A percentile compares a stretch with the other conserved stretches of the same genome.
Evolutionary conservation across 2,797 vertebrate genomes (phyloP).

Genomic region (Nannoperca australis): DNA sequence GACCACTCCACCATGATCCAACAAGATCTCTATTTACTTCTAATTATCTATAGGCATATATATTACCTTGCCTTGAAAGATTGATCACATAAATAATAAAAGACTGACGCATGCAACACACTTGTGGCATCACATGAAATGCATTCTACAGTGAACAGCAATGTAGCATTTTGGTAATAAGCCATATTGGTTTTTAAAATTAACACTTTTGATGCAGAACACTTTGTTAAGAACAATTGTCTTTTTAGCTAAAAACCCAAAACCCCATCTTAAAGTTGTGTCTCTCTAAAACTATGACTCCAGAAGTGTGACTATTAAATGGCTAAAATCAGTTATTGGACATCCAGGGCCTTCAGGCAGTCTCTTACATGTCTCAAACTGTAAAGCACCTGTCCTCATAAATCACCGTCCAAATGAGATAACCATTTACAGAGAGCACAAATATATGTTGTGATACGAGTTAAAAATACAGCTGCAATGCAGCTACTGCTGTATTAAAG

Average conservation of each 20-base stretch:
- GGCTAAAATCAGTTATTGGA: conserved; percentile 11
- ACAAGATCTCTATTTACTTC: neutral
- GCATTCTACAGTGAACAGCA: neutral
- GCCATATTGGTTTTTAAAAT: neutral
- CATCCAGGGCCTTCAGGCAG: conserved; percentile 3
- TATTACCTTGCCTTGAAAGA: neutral
- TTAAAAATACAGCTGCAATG: neutral
- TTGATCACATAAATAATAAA: conserved; percentile 1
- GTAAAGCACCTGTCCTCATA: conserved; percentile 52
- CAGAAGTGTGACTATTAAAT: neutral
- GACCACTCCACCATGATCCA: neutral
- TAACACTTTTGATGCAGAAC: neutral
- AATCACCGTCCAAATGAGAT: conserved; percentile 31
- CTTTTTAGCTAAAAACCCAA: neutral
- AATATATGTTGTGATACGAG: neutral
- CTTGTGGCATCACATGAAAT: conserved; percentile 27
- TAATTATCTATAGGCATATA: neutral
- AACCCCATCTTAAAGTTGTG: neutral
- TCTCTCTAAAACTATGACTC: no score
- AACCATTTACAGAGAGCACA: conserved; percentile 9
- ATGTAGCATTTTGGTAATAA: neutral
- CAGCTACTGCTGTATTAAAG: neutral
- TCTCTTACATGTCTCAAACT: conserved; percentile 17
- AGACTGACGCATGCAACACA: neutral
- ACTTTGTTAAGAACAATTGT: conserved; percentile 1